These are phyloP conservation scores for Fragum whitleyi DNA, from an alignment of 2,888 invertebrate genomes.

Conservation along the genomic window DNA sequence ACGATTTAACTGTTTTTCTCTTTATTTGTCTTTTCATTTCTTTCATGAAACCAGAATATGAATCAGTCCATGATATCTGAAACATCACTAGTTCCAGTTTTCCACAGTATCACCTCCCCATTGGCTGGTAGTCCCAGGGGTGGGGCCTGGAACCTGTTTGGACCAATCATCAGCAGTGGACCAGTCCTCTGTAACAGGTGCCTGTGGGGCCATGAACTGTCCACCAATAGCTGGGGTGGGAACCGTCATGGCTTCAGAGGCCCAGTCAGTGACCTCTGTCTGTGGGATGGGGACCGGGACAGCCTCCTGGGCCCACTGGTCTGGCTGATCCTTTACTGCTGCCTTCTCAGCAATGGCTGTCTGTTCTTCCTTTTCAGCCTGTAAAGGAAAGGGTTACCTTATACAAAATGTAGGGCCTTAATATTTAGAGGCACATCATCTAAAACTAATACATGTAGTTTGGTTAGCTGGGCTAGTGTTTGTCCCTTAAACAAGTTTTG, in stretches of 20 bases:
- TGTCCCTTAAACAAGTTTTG: too few species aligned
- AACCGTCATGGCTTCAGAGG: slow-evolving; percentile 75
- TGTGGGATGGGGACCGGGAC: slow-evolving; percentile 51
- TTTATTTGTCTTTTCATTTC: not conserved
- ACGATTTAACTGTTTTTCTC: not conserved
- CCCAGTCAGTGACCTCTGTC: slow-evolving; percentile 81
- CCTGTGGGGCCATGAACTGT: slow-evolving; percentile 56
- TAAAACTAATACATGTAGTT: too few species aligned
- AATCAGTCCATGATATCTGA: slow-evolving; percentile 10
- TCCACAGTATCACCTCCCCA: slow-evolving; percentile 79
- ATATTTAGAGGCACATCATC: too few species aligned
- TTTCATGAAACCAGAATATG: slow-evolving; percentile 8
- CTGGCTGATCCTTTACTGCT: slow-evolving; percentile 72
- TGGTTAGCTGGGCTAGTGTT: too few species aligned
- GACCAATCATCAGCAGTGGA: slow-evolving; percentile 78
- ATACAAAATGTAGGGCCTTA: too few species aligned
- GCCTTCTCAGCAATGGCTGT: slow-evolving; percentile 79
- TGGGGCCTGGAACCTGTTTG: slow-evolving; percentile 63
- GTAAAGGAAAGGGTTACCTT: slow-evolving; percentile 55
- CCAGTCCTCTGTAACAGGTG: slow-evolving; percentile 72
- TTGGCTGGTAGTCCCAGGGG: slow-evolving; percentile 63
- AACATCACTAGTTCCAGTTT: slow-evolving; percentile 73
- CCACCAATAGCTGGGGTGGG: slow-evolving; percentile 67
- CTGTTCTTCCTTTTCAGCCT: slow-evolving; percentile 97
- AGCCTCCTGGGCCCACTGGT: slow-evolving; percentile 74